Conservation (phyloP, 2,797 vertebrate species). For the Alca torda region DNA sequence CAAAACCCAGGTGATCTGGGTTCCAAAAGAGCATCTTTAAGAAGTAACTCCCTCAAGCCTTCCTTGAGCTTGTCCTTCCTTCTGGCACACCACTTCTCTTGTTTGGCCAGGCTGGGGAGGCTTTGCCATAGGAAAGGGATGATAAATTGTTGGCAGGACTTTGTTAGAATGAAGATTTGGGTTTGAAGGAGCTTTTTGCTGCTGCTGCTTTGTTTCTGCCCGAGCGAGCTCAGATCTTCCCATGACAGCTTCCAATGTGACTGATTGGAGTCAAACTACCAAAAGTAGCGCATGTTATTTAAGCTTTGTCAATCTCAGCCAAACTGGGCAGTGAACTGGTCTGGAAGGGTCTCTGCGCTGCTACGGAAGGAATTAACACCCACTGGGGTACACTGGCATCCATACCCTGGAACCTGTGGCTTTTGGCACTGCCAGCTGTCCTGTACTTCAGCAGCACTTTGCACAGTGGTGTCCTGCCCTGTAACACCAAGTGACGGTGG, state of each 20-base stretch:
- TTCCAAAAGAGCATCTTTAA: not conserved
- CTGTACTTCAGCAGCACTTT: not conserved
- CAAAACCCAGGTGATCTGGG: not conserved
- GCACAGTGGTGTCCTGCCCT: not conserved
- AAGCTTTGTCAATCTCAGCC: not conserved
- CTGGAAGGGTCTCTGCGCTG: not conserved
- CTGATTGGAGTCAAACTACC: not conserved
- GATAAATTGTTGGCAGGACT: not conserved
- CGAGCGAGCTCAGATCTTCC: rapidly evolving
- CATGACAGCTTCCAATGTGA: not conserved
- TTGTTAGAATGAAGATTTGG: not conserved
- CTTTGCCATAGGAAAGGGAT: not conserved
- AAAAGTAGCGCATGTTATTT: not conserved
- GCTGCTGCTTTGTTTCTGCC: not conserved
- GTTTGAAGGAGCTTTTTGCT: not conserved
- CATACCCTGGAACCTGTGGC: rapidly evolving
- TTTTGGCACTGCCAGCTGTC: not conserved
- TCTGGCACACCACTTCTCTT: too few species aligned
- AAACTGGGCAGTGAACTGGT: not conserved
- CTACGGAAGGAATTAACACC: not conserved
- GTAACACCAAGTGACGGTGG: rapidly evolving
- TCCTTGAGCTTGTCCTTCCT: not conserved
- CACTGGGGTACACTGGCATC: not conserved
- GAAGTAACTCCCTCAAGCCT: not conserved
- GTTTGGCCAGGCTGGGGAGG: not conserved